Evolutionary conservation across 2,113 vertebrate species (phyloP), one percentile per base, ranked within the genome.

Genomic region (Pitta sordida): DNA sequence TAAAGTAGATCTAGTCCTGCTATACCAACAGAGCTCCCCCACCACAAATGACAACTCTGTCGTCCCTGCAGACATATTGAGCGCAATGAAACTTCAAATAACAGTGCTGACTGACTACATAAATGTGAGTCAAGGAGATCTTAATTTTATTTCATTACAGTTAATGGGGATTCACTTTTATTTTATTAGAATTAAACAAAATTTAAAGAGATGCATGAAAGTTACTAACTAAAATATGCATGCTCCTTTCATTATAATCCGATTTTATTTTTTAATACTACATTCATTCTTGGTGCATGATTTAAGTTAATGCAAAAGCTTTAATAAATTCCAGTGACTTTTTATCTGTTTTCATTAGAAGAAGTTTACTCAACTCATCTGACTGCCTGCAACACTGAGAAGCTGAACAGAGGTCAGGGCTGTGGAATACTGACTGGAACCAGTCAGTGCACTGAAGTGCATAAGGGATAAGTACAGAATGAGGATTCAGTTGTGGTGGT

Each of bases 281-380:
- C 43, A 67, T 52, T 88, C 60, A 77, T 86, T 84, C 60, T 62
- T 41, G 70, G 52, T 11, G 27, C 4, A 6, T 36, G 24, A 88
- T 88, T 94, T 85, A 83, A 94, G 63, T 80, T 58, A 93, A 90
- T 69, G 56, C n/a, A 91, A 83, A 91, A 80, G 70, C 84, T 80
- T 91, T 67, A 83, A 67, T 71, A 83, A 89, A 85, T 92, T 55
- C 58, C 87, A 73, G 48, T 51, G 82, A 91, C 39, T 91, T 95
- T 90, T 94, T 71, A 91, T 94, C 89, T 94, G 89, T 92, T 95
- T 91, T 86, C 75, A 88, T 94, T 94, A 94, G 75, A 71, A 90
- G 59, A 96, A 93, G 87, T 95, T 96, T 91, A 93, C 84, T 88
- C 68, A 89, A 77, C 48, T 80, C 78, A 48, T 32, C 70, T 71